Base-by-base conservation (phyloP, 64 coral and sea anemone genomes). In the Montipora cactus region DNA sequence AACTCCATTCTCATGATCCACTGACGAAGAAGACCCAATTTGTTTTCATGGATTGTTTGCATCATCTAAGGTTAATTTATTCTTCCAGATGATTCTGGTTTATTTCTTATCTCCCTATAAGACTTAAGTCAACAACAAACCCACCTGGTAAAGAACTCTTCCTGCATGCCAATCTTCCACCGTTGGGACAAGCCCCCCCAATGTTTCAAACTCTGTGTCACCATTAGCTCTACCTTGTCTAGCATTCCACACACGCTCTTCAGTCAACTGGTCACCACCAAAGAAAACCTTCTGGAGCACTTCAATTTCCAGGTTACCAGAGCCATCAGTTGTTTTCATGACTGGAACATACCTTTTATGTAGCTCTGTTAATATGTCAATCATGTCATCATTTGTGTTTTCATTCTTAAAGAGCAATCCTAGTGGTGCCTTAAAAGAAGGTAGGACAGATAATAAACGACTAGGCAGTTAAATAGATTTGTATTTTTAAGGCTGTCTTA, bases 241-340 rank as follows among this genome's bases (percentile, higher is more conserved):
- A 9, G 78, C 83, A 70, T 87, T 62, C 44, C 83, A 2, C 2
- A 59, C 83, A 48, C 83, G 59, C 46, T 87, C 83, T 23, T 87
- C 83, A 44, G 83, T 87, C 59, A 87, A 47, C 61, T 87, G 83
- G 66, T 87, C 83, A 14, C 83, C 83, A 37, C 81, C 81, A 84
- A 58, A 84, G 46, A 80, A 80, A 5, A 80, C 14, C 46, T 80
- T 80, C 51, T 47, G 47, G 8, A 80, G 78, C 7, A 84, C 7
- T 5, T 57, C 58, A 64, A 59, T 66, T 66, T 57, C n/a, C 16
- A 11, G 4, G 23, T 37, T 64, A 13, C 59, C 81, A 64, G 19
- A 19, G 46, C 46, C 61, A 67, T 87, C 52, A 19, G 13, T 47
- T 16, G 45, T 62, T 15, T 87, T 62, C 8, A 48, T 69, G 44